Base-by-base conservation (phyloP, 2,113 vertebrate genomes). In the Apteryx mantelli region DNA sequence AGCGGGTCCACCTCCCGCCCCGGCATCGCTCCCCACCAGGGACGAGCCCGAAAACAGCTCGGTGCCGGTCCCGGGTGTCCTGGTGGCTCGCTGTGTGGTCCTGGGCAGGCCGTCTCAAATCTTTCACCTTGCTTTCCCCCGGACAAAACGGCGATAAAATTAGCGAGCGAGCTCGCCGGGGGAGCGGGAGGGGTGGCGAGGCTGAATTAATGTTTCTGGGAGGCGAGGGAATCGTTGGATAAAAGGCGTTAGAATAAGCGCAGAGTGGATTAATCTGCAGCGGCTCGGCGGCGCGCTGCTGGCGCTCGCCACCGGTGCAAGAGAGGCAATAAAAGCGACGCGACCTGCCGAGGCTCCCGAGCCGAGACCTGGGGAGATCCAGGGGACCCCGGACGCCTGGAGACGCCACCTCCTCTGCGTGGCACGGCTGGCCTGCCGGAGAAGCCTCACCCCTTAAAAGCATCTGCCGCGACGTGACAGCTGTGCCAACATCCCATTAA, bases 171-270 rank as follows among this genome's bases (percentile, higher is more conserved):
- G 55, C 63, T 92, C 40, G 82, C 74, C 19, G 0, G 19, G 48
- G 77, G 30, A 52, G 56, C 13, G 1, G 0, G 38, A 55, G 53
- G 53, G 52, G 52, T 25, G 52, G 53, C 53, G 63, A 78, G 75
- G 38, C 38, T 80, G 82, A 50, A 68, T 97, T 95, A 93, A 94
- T 91, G 93, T 88, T 73, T 88, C 85, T 83, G 91, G 76, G 95
- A 70, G 92, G 84, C 10, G 24, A 88, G 75, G 79, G 75, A 87
- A 20, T 50, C 34, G 0, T 55, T 25, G 87, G 68, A 48, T 71
- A 9, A 86, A 87, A 91, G 85, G 55, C 13, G 86, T 75, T 44
- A 63, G 85, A 36, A 91, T 42, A 24, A 74, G 71, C 17, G 4
- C 87, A 5, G 87, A 66, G 89, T 2, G 13, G 75, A 85, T 95